These are phyloP conservation scores for Drosophila lacteicornis DNA, from an alignment of 1,140 invertebrate species.

Conservation along the genomic window DNA sequence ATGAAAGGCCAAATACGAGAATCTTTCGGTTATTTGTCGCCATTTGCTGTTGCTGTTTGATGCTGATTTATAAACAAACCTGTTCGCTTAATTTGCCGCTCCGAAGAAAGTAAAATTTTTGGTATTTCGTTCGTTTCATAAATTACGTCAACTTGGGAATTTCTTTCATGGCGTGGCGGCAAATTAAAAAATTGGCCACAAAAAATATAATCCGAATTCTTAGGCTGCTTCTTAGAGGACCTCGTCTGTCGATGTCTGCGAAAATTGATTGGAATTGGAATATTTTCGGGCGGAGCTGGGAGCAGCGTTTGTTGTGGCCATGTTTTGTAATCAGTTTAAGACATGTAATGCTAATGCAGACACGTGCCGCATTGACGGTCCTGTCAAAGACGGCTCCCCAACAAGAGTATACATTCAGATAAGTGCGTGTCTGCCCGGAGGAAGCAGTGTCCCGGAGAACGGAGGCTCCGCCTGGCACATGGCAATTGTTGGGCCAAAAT, in stretches of 20 bases:
- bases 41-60: conserved; percentile 33
- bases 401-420: background rate
- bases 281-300: background rate
- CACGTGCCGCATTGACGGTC: conserved; percentile 53
- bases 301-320: conserved; percentile 4
- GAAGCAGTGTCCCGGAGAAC: background rate
- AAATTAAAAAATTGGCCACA: conserved; percentile 21
- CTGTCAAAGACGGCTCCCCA: conserved; percentile 3
- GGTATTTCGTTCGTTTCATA: conserved; percentile 50
- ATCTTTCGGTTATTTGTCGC: conserved; percentile 63
- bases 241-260: background rate
- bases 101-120: conserved; percentile 71
- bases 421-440: conserved; percentile 10
- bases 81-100: conserved; percentile 57
- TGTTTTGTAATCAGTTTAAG: conserved; percentile 34
- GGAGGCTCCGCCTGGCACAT: conserved; percentile 12
- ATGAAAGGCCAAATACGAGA: conserved; percentile 58
- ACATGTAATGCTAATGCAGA: conserved; percentile 48
- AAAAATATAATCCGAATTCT: conserved; percentile 18
- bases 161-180: conserved; percentile 28
- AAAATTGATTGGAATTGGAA: conserved; percentile 33
- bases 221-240: background rate
- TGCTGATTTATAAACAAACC: conserved; percentile 69
- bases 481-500: conserved; percentile 41
- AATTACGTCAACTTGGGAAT: conserved; percentile 48